Base-by-base conservation (phyloP, 2,888 invertebrate genomes). In the Eremobia ochroleuca region DNA sequence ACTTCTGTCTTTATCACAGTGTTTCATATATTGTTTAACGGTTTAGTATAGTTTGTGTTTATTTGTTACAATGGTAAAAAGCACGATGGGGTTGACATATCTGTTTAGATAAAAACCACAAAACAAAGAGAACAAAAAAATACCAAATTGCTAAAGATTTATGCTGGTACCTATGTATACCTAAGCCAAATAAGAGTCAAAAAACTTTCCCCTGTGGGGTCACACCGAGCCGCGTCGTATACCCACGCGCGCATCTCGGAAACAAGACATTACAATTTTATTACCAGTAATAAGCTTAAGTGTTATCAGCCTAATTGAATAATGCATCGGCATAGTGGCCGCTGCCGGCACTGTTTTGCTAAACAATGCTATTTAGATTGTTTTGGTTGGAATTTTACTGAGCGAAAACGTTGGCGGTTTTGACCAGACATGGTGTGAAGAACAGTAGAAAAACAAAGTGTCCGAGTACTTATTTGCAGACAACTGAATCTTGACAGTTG, bases 291-390 rank as follows among this genome's bases (percentile, higher is more conserved):
- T 96, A 93, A 93, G 93, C 94, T 94, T 94, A 96, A 96, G 96
- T 96, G 96, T 96, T 96, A 96, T 96, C 96, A 94, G 93, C 88
- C 90, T 96, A 96, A 96, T 96, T 96, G 96, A 95, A 96, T 96
- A 96, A 96, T 96, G 94, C 94, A 94, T 94, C 92, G 89, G 90
- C 88, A 93, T 94, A 93, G 91, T 87, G 90, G 90, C 89, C 88
- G 85, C 85, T 88, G 83, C 87, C 84, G 89, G 88, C 85, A 81
- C 73, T 86, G 89, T 86, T 89, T 87, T 84, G 82, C 86, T 86
- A 81, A 83, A 78, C 81, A 81, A 81, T 68, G 34, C 46, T 81
- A 87, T 83, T 79, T 81, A 74, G 80, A 79, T 87, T 78, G 82
- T 80, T 83, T 85, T 83, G 80, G 77, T 79, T 74, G 62, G 40